Evolutionary conservation across 2,797 vertebrate species (phyloP).

Genomic region (Poeciliopsis gracilis): DNA sequence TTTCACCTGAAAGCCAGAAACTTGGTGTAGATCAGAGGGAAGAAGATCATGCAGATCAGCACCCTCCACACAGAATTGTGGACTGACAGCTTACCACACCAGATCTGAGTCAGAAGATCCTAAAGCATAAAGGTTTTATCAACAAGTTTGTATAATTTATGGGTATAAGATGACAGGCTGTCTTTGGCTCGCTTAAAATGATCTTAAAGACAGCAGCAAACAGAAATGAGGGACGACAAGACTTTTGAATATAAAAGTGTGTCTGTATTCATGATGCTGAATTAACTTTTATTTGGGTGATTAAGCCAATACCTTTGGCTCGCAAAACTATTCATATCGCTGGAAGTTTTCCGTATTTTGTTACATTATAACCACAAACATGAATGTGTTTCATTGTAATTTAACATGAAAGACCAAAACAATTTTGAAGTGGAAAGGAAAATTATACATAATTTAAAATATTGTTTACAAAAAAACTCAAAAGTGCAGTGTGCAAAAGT

Average conservation of each 20-base stretch:
- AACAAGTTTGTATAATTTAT: not conserved
- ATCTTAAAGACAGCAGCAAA: not conserved
- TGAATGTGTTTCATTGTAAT: no score
- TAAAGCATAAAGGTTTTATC: constrained; percentile 54
- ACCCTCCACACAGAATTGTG: constrained; percentile 88
- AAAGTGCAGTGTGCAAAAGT: no score
- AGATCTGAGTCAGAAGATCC: constrained; percentile 94
- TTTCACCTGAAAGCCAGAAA: constrained; percentile 80
- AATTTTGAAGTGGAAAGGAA: no score
- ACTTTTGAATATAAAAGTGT: no score
- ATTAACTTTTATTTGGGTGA: not conserved
- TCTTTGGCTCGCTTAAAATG: not conserved
- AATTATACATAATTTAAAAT: no score
- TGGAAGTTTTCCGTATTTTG: no score
- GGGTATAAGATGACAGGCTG: not conserved
- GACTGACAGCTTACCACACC: constrained; percentile 92
- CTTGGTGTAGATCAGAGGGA: constrained; percentile 87
- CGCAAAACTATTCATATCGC: no score
- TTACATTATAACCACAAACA: no score
- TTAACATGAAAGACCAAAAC: no score
- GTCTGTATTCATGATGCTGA: not conserved
- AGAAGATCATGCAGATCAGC: constrained; percentile 86
- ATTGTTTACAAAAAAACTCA: no score
- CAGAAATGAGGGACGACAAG: not conserved
- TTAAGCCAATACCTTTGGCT: no score